These are phyloP conservation scores for Empidonax traillii DNA, from an alignment of 2,113 vertebrate genomes.

Conservation along the genomic window DNA sequence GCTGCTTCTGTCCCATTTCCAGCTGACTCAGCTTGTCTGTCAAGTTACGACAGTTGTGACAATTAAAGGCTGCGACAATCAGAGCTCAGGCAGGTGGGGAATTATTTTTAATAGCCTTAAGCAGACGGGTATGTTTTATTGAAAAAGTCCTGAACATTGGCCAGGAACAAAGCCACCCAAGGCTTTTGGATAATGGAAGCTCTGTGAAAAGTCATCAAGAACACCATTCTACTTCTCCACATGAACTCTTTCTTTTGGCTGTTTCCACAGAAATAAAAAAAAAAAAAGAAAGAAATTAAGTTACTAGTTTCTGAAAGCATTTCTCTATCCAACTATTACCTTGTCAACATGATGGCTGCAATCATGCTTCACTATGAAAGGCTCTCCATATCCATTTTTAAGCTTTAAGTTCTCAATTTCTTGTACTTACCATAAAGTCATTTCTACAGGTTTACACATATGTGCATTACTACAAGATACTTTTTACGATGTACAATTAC, in stretches of 20 bases:
- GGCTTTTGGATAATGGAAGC: slow-evolving; percentile 78
- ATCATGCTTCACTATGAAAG: slow-evolving; percentile 75
- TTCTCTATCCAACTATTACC: slow-evolving; percentile 74
- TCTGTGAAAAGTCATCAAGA: slow-evolving; percentile 77
- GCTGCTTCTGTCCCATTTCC: slow-evolving; percentile 6
- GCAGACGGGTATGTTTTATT: slow-evolving; percentile 10
- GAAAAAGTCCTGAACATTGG: slow-evolving; percentile 51
- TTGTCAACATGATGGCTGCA: slow-evolving; percentile 78
- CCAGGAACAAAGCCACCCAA: slow-evolving; percentile 56
- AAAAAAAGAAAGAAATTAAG: slow-evolving; percentile 32
- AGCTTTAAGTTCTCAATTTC: slow-evolving; percentile 65
- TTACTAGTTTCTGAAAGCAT: slow-evolving; percentile 72
- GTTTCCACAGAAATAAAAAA: slow-evolving; percentile 57
- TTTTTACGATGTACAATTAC: slow-evolving; percentile 76
- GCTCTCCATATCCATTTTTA: slow-evolving; percentile 73
- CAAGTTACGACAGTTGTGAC: slow-evolving; percentile 19
- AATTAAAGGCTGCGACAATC: slow-evolving; percentile 28
- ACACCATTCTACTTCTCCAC: slow-evolving; percentile 75
- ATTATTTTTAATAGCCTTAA: slow-evolving; percentile 25
- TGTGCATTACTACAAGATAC: slow-evolving; percentile 73
- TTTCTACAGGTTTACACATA: slow-evolving; percentile 60
- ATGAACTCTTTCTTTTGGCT: slow-evolving; percentile 72
- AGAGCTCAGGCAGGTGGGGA: slow-evolving; percentile 29
- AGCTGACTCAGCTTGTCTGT: slow-evolving; percentile 37
- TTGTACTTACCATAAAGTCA: slow-evolving; percentile 90